These are phyloP conservation scores for Hesperia comma DNA, from an alignment of 2,888 invertebrate genomes.

Conservation along the genomic window DNA sequence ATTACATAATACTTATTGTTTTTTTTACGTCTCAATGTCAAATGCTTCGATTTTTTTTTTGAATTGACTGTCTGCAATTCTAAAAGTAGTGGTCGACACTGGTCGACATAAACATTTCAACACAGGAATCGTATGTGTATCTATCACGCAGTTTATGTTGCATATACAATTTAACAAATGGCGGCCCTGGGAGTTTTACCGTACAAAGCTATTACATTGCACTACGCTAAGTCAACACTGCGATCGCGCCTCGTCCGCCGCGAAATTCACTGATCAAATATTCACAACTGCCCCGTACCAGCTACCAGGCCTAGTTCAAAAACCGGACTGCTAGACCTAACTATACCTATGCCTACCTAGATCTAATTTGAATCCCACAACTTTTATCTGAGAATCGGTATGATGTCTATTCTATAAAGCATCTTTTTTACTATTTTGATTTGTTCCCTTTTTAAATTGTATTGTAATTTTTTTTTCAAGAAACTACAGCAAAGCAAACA, in stretches of 20 bases:
- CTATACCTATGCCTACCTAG: neutral
- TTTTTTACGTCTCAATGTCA: no score
- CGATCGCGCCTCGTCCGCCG: slow-evolving; percentile 50
- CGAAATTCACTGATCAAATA: slow-evolving; percentile 63
- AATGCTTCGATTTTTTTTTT: neutral
- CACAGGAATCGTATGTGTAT: slow-evolving; percentile 3
- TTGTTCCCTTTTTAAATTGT: no score
- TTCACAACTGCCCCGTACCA: slow-evolving; percentile 54
- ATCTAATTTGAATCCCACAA: slow-evolving; percentile 11
- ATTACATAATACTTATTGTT: no score
- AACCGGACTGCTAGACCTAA: slow-evolving; percentile 12
- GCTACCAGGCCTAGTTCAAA: slow-evolving; percentile 28
- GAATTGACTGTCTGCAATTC: neutral
- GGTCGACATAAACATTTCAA: slow-evolving; percentile 1
- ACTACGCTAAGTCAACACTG: slow-evolving; percentile 48
- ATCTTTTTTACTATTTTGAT: no score
- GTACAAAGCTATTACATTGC: slow-evolving; percentile 39
- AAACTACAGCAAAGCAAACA: no score
- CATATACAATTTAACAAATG: slow-evolving; percentile 35
- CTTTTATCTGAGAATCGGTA: neutral
- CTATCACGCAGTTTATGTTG: slow-evolving; percentile 33
- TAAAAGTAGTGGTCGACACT: neutral
- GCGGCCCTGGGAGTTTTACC: slow-evolving; percentile 29
- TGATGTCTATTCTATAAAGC: no score
- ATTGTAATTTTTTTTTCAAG: no score